phyloP scores from a whole-genome alignment of 1,140 invertebrate species.

The Ctenoplectra terminalis region DNA sequence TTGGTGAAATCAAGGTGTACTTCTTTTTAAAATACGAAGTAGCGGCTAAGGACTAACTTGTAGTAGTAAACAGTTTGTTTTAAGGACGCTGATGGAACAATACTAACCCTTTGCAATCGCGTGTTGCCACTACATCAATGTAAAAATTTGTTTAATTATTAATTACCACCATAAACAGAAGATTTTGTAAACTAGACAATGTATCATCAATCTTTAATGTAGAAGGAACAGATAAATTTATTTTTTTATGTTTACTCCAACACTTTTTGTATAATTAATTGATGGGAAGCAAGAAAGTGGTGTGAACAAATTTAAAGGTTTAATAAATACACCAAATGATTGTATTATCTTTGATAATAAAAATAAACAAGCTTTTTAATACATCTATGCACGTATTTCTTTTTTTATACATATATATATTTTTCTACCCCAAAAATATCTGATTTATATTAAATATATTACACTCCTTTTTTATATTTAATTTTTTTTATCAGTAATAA shows the following conservation, averaged over 20 bases:
- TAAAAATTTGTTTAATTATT: neutral
- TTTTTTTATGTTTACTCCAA: no score
- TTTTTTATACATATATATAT: neutral
- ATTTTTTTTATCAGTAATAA: no score
- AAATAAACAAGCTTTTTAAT: slow-evolving; percentile 31
- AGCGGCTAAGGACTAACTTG: slow-evolving; percentile 25
- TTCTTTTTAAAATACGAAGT: slow-evolving; percentile 19
- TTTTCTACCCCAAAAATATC: neutral
- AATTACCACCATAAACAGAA: neutral
- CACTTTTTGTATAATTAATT: neutral
- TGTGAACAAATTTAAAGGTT: neutral
- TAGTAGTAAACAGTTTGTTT: slow-evolving; percentile 20
- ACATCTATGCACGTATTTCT: neutral
- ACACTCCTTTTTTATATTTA: neutral
- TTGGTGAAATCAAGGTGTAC: slow-evolving; percentile 30
- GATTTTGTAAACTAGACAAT: neutral
- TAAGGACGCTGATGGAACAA: slow-evolving; percentile 1
- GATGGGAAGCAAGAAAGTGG: neutral
- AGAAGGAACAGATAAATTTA: neutral
- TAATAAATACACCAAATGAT: neutral
- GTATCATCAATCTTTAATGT: neutral
- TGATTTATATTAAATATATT: neutral
- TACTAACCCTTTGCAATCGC: slow-evolving; percentile 21
- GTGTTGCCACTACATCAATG: neutral
- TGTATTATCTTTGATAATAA: slow-evolving; percentile 41